Evolutionary conservation across 2,113 vertebrate species (phyloP), one percentile per base, ranked within the genome.

Genomic region (Oncorhynchus tshawytscha): DNA sequence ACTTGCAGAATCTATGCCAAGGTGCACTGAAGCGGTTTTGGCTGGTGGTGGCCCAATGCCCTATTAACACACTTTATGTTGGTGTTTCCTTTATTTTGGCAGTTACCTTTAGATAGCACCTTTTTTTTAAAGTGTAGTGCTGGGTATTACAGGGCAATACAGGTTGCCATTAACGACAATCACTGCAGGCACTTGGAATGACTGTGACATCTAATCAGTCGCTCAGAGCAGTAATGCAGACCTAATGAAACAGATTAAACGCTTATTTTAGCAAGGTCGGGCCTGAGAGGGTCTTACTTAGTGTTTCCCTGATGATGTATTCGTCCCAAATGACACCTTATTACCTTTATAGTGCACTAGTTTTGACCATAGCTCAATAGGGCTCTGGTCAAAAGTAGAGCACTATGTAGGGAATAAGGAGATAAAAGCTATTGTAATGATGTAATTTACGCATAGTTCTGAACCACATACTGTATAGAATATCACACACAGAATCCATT

Each of bases 171-270:
- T 85, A 87, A 91, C 86, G 79, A 89, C 85, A 82, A 84, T 88
- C 84, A 79, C 81, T 4, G 75, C 75, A n/a, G 78, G 77, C 85
- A 62, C 27, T 11, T 71, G 77, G 77, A 84, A 80, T 75, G 77
- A 90, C 39, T 45, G 39, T 39, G 88, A 71, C 83, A 74, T 84
- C 85, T 87, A 88, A 88, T 91, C 87, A 89, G 76, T 74, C 80
- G 77, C 82, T 86, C 75, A 24, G 65, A 87, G 88, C 79, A 48
- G 49, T 83, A 87, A 84, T 80, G 75, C 88, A 81, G 65, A 68
- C 72, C 81, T 88, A 89, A 90, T 91, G 88, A 89, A 90, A 82
- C 77, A 82, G 85, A 87, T 88, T 86, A 88, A 87, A 87, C 85
- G 70, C 77, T 76, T 81, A 80, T 86, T 83, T 79, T 78, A 79